Base-by-base conservation (phyloP, 2,113 vertebrate species). In the Maylandia zebra region DNA sequence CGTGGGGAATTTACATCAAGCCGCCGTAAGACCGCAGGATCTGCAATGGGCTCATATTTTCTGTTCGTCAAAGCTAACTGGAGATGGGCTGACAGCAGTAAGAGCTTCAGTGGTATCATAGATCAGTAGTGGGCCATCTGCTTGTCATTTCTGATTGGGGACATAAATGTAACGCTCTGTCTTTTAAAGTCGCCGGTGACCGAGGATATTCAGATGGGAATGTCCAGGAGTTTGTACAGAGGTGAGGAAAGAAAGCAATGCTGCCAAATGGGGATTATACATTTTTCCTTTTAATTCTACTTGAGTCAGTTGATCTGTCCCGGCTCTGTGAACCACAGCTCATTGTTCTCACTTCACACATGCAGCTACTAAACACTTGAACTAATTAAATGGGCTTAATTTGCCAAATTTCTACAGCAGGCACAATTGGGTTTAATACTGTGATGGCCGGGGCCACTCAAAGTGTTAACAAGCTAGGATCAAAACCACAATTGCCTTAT, bases 401-500 rank as follows among this genome's bases (percentile, higher is more conserved):
- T 82, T 71, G 81, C 87, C 81, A 88, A 19, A 88, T 86, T 74
- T 88, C 69, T 56, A 81, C 82, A 85, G 83, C 71, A 69, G 84
- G 71, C 50, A 81, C 83, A 66, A 91, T 92, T 81, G 85, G 83
- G 79, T 86, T 90, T 86, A 90, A 90, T 64, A 19, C 57, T 32
- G 43, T 1, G 34, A 82, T 81, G 4, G 80, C 66, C 14, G 16
- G 82, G n/a, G 78, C 85, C 84, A 14, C 84, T 94, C 19, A 3
- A 22, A 87, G 66, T 91, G 90, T 83, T 91, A 89, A 92, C 82
- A 82, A 32, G 64, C 10, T 5, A 17, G 81, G 83, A 88, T 89
- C 86, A 86, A 86, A 92, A 88, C 81, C 89, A 88, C 85, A 88
- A 86, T 76, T 84, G 83, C 83, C 86, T 89, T 36, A 76, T 88